A percentile compares a stretch with the other conserved stretches of the same genome.
These are phyloP conservation scores for Heteromyza rotundicornis DNA, from an alignment of 2,888 invertebrate genomes.

Conservation along the genomic window DNA sequence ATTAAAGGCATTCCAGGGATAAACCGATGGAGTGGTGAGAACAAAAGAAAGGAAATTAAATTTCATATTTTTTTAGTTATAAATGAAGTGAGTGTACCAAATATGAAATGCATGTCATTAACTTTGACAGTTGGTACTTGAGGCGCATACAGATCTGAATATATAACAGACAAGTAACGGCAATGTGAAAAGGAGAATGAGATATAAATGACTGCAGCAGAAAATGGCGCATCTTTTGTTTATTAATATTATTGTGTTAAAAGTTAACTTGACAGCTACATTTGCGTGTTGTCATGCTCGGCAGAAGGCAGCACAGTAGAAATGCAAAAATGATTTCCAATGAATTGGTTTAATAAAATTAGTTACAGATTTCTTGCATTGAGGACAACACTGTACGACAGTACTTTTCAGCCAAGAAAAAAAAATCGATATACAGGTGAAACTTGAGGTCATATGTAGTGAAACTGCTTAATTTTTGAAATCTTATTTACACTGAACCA, in stretches of 20 bases:
- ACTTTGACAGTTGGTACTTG: conserved; percentile 14
- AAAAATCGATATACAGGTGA: too few species aligned
- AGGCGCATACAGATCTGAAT: not conserved
- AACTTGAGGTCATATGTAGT: too few species aligned
- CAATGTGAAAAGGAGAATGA: not conserved
- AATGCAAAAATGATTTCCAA: not conserved
- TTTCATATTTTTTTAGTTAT: conserved; percentile 3
- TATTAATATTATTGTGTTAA: conserved; percentile 1
- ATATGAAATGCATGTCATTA: conserved; percentile 11
- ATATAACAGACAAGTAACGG: not conserved
- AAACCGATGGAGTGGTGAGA: not conserved
- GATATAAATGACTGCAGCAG: not conserved
- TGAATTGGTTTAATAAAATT: too few species aligned
- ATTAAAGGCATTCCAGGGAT: not conserved
- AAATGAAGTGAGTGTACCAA: not conserved
- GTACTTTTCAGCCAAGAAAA: too few species aligned
- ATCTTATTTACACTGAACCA: too few species aligned
- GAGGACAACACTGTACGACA: too few species aligned
- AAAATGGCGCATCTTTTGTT: conserved; percentile 1
- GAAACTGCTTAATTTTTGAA: too few species aligned
- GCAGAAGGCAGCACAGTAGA: not conserved
- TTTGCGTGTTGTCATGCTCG: conserved; percentile 7
- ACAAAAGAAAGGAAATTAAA: conserved; percentile 3
- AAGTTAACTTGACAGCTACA: conserved; percentile 8
- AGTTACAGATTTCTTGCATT: too few species aligned